Evolutionary conservation across 2,797 vertebrate species (phyloP), one percentile per base, ranked within the genome.

Genomic region (Adelosebastes latens): DNA sequence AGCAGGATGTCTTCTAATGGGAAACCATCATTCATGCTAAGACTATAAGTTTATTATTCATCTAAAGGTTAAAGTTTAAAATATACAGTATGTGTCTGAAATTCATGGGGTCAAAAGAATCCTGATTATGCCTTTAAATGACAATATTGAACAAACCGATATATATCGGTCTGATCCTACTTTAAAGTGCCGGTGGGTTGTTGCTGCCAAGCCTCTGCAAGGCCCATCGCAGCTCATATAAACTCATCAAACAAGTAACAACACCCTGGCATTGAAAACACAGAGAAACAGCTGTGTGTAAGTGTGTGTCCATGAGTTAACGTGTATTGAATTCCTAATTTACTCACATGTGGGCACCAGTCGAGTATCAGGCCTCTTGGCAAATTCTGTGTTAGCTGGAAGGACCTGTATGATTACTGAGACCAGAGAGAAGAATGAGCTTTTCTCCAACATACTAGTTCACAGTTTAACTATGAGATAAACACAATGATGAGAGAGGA

Each of bases 401-500:
- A 58, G 69, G 68, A 70, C 55, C 70, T 80, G 36, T 53, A 25
- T 78, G 63, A 87, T 80, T 81, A 72, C 68, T 52, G 68, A 72
- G 65, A 77, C n/a, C 75, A 73, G 62, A 73, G 65, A 64, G 75
- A 77, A 60, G 70, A 81, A 67, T 31, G 7, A 64, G 59, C 52
- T 80, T 80, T 68, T 78, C 72, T 63, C 62, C 29, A 77, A 46
- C 75, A 27, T 13, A 52, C 63, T 63, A 81, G 86, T 91, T 94
- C 92, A 88, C 88, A 85, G 56, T 80, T 58, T 64, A 29, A 79
- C 61, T 63, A 46, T 73, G 64, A 82, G 68, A 73, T 84, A 77
- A 91, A 94, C 87, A 84, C 72, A 88, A 77, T 91, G 91, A 93
- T 94, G 91, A 94, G 87, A 90, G 83, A 83, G 87, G 78, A 93